Evolutionary conservation across 30 jellyfish, hydroid and myxozoan genomes (phyloP).

Genomic region (Pseudorhiza aurosa): DNA sequence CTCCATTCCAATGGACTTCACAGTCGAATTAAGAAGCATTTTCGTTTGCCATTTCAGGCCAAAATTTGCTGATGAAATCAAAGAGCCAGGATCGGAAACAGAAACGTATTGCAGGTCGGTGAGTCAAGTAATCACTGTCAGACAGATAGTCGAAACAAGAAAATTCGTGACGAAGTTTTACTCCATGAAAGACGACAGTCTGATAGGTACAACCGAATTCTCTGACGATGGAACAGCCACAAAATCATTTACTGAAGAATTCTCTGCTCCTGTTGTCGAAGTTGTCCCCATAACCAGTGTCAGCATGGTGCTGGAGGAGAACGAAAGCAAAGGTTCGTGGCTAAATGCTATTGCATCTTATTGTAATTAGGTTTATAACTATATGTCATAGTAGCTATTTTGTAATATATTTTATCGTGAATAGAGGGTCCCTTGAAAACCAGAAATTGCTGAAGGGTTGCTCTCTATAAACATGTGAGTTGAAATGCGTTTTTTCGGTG

Average conservation of each 20-base stretch:
- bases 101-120: neutral
- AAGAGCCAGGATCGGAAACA: neutral
- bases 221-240: neutral
- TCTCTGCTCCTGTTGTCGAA: neutral
- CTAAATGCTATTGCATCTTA: too few relatives aligned
- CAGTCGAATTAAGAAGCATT: too few relatives aligned
- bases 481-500: too few relatives aligned
- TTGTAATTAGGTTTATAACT: too few relatives aligned
- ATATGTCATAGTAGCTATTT: too few relatives aligned
- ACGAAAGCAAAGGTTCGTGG: neutral
- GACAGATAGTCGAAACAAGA: neutral
- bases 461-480: too few relatives aligned
- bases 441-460: too few relatives aligned
- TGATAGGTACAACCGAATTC: neutral
- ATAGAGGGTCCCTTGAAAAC: too few relatives aligned
- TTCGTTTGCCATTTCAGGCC: slow-evolving; percentile 1
- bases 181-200: neutral
- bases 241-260: neutral
- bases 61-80: neutral
- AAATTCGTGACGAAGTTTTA: neutral
- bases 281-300: neutral
- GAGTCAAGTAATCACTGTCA: neutral
- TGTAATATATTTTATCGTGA: too few relatives aligned
- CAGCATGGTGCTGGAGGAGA: neutral
- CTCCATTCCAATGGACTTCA: neutral